Conservation (phyloP, 2,113 vertebrate genomes). For the Clarias gariepinus region DNA sequence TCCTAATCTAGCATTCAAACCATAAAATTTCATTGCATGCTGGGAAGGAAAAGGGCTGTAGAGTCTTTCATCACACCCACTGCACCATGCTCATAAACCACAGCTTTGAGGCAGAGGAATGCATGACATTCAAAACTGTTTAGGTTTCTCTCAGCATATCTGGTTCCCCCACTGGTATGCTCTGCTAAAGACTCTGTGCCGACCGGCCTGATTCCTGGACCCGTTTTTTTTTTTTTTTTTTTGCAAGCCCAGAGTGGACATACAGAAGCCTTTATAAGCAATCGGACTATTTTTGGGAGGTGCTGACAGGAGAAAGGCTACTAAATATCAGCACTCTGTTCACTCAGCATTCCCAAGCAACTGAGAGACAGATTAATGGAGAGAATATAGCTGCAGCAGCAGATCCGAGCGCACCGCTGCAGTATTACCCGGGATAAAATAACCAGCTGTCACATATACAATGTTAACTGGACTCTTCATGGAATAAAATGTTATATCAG, state of each 20-base stretch:
- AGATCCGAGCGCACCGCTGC: slow-evolving; percentile 54
- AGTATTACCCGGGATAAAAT: slow-evolving; percentile 49
- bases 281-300: slow-evolving; percentile 61
- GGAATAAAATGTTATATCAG: slow-evolving; percentile 24
- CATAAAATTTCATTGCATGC: slow-evolving; percentile 10
- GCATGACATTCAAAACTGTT: slow-evolving; percentile 42
- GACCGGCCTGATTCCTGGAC: slow-evolving; percentile 5
- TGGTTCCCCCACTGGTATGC: slow-evolving; percentile 31
- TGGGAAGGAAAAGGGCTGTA: background rate
- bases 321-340: slow-evolving; percentile 63
- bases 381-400: slow-evolving; percentile 47
- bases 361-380: slow-evolving; percentile 58
- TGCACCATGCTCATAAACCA: slow-evolving; percentile 16
- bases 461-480: slow-evolving; percentile 43
- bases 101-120: slow-evolving; percentile 27
- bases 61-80: slow-evolving; percentile 13
- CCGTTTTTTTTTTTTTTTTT: background rate
- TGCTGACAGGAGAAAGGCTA: slow-evolving; percentile 61
- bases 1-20: slow-evolving; percentile 2
- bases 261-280: slow-evolving; percentile 65
- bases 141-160: slow-evolving; percentile 46
- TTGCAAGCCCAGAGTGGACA: slow-evolving; percentile 48
- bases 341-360: slow-evolving; percentile 61
- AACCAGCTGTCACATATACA: slow-evolving; percentile 53
- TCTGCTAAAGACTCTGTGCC: slow-evolving; percentile 39